A percentile compares a stretch with the other conserved stretches of the same genome.
phyloP scores from a whole-genome alignment of 2,888 invertebrate genomes.

The Leptinotarsa tumamoca region DNA sequence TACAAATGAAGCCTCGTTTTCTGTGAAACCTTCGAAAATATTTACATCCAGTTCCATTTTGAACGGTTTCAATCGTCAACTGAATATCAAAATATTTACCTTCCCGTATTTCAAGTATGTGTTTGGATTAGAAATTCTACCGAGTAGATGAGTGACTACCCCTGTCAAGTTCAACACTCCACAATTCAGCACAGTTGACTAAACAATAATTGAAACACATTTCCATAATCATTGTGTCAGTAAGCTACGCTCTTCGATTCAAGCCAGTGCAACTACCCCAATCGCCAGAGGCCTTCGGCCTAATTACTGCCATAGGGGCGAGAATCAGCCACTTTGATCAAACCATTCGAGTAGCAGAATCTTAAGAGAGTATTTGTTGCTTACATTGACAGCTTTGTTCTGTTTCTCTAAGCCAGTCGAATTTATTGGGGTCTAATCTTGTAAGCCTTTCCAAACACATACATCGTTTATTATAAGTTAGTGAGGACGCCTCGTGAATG shows the following conservation, averaged over 20 bases:
- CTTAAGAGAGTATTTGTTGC: conserved; percentile 25
- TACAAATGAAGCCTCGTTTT: too few relatives aligned
- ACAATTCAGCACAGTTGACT: background rate
- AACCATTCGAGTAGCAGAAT: conserved; percentile 25
- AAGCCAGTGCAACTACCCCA: conserved; percentile 14
- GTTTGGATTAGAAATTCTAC: too few relatives aligned
- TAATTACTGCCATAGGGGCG: conserved; percentile 28
- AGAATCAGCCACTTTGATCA: conserved; percentile 34
- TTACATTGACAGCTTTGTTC: conserved; percentile 32
- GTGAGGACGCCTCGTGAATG: conserved; percentile 26
- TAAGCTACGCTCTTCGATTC: conserved; percentile 4
- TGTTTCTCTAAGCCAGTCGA: conserved; percentile 26
- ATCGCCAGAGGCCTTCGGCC: conserved; percentile 29
- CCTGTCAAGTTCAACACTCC: too few relatives aligned
- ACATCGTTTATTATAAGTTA: conserved; percentile 38
- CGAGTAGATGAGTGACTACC: too few relatives aligned
- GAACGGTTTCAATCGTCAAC: too few relatives aligned
- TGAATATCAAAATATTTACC: too few relatives aligned
- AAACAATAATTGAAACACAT: conserved; percentile 10
- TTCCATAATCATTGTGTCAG: conserved; percentile 14
- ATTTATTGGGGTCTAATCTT: conserved; percentile 38
- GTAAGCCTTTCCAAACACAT: conserved; percentile 36
- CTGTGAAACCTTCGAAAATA: too few relatives aligned
- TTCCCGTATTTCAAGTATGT: too few relatives aligned
- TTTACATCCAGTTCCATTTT: too few relatives aligned